Base-by-base conservation (phyloP, 2,113 vertebrate genomes). In the Calidris pugnax region DNA sequence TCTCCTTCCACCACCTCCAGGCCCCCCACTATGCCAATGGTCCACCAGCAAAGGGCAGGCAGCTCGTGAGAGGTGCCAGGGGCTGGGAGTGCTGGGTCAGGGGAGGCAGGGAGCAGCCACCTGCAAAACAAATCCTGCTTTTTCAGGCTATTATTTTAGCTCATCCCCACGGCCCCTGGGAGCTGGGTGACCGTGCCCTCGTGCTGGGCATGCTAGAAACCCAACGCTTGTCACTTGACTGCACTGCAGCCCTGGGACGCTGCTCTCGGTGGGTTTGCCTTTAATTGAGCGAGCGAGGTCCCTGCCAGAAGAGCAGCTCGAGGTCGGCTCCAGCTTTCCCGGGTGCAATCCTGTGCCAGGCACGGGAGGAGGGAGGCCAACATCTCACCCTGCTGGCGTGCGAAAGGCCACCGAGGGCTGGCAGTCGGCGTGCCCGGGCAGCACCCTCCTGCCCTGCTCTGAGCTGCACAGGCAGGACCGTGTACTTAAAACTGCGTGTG, bases 21-120 rank as follows among this genome's bases (percentile, higher is more conserved):
- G 30, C 11, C 39, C 21, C 10, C 8, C 1, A 4, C 12, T 23
- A 5, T 6, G 7, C n/a, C 71, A 24, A 33, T 4, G 27, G 10
- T 32, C 41, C 81, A 35, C 26, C 27, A 30, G 48, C 2, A 1
- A 71, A 51, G 69, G 33, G 21, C 63, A 82, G 27, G 4, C 41
- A n/a, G 47, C 26, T 91, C 6, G 10, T 21, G 35, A 55, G 24
- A 75, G 9, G 18, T 35, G 18, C 7, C 73, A 30, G 7, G 28
- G 2, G 14, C 12, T 69, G 64, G 45, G 48, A 86, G 39, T 11
- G 20, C 6, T 33, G 19, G 55, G 26, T 48, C 30, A 67, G 50
- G 9, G 15, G 50, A 66, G 24, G 81, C 35, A 83, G 30, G 26
- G 63, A 77, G 20, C 9, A 7, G 16, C 35, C 6, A 0, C n/a